Base-by-base conservation (phyloP, 2,888 invertebrate species). In the Scaptomyza polygonia region DNA sequence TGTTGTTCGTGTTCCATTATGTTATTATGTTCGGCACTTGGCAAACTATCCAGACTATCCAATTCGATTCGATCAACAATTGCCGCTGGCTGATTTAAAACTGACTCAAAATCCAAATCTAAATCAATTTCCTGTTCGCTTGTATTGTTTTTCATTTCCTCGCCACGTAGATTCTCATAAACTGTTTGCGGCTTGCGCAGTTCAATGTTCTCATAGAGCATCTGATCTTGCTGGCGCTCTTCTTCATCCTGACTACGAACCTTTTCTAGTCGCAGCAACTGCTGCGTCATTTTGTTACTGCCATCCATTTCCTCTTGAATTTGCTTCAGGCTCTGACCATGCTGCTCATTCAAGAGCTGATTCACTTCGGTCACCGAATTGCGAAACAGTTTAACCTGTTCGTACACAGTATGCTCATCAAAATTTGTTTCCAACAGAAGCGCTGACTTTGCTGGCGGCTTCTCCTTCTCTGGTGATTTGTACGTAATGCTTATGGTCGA, bases 341-440 rank as follows among this genome's bases (percentile, higher is more conserved):
- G 79, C 8, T 88, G 70, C 55, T 90, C 90, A 57, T 91, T 92
- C 6, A 94, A 77, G 57, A 94, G 77, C 21, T 93, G 94, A 87
- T 96, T 96, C 0, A 96, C 95, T 91, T 96, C 96, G 44, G 95
- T 94, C 40, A 96, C 94, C 21, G 95, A 95, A 77, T 95, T 93
- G 40, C 94, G 93, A 77, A 96, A 95, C 88, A 95, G 94, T 79
- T 96, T 96, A 0, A 96, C 96, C 93, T 96, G 94, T 76, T 95
- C 95, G 83, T 96, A 96, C 0, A 96, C 94, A 48, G 90, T 91
- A 43, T 91, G 84, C 72, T 92, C 92, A 72, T 94, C 93, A 71
- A 94, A 93, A 7, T 94, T 93, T 0, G 94, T 94, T 89, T 94
- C 94, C 66, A 94, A 76, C 34, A 94, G 91, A 0, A 93, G 78